Evolutionary conservation across 2,797 vertebrate species (phyloP).

Genomic region (Furcifer pardalis): DNA sequence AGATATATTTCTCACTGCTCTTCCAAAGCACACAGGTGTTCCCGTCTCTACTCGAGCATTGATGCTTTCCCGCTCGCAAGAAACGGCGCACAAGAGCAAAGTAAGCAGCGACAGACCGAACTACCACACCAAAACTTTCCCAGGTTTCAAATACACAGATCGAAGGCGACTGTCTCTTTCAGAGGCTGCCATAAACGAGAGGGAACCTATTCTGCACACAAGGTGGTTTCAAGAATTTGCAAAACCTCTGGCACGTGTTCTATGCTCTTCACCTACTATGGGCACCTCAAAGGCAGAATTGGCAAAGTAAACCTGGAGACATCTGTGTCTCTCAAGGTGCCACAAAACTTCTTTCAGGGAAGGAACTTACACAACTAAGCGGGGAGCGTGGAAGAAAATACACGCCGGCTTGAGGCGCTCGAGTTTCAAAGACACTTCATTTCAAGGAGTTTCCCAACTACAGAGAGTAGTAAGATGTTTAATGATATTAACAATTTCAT

Average conservation of each 20-base stretch:
- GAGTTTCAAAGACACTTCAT: constrained; percentile 8
- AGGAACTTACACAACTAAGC: too few species aligned
- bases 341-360: background rate
- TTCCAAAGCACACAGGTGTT: constrained; percentile 46
- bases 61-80: constrained; percentile 11
- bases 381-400: too few species aligned
- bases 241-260: background rate
- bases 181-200: background rate
- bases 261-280: too few species aligned
- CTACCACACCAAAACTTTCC: background rate
- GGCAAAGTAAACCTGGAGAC: background rate
- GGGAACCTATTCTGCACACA: too few species aligned
- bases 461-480: constrained; percentile 30
- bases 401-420: too few species aligned
- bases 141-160: background rate
- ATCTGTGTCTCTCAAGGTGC: background rate
- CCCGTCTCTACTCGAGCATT: constrained; percentile 28
- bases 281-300: background rate
- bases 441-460: constrained; percentile 40
- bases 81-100: background rate
- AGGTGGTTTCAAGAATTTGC: background rate
- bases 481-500: constrained; percentile 54
- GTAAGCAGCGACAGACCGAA: background rate
- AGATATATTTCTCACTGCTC: constrained; percentile 18
- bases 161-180: background rate